Percentiles rank a stretch among this genome's conserved stretches.
These are phyloP conservation scores for Saccostrea glomerata DNA, from an alignment of 1,140 invertebrate species.

Conservation along the genomic window DNA sequence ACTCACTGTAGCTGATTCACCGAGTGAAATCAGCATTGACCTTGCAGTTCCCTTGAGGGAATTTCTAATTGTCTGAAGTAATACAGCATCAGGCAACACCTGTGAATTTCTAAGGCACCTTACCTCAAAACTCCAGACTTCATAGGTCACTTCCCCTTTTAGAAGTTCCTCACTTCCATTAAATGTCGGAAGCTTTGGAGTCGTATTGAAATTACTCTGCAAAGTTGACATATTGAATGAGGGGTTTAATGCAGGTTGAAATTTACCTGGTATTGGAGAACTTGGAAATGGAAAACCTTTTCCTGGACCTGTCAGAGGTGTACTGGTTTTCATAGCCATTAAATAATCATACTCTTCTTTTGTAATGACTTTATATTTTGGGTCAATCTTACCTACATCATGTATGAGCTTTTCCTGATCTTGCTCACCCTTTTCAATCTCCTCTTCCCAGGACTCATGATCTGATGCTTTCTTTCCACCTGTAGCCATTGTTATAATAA, in stretches of 20 bases:
- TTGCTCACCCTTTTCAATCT: not conserved
- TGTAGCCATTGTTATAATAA: not conserved
- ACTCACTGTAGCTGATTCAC: constrained; percentile 23
- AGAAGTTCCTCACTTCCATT: constrained; percentile 1
- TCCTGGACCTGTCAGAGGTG: not conserved
- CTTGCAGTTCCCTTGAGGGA: constrained; percentile 35
- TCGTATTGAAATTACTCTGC: not conserved
- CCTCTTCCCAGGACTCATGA: not conserved
- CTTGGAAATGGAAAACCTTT: not conserved
- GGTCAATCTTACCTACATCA: not conserved
- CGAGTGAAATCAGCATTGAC: not conserved
- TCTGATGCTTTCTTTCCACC: not conserved
- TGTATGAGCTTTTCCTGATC: no score
- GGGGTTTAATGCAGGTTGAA: not conserved
- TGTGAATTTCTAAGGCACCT: not conserved
- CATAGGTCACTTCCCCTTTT: constrained; percentile 38
- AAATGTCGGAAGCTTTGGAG: constrained; percentile 2
- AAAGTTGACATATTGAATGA: not conserved
- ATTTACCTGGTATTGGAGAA: not conserved
- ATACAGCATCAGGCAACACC: not conserved
- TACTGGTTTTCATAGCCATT: not conserved
- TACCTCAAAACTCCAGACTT: constrained; percentile 3
- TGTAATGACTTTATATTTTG: constrained; percentile 13
- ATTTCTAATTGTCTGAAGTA: constrained; percentile 11
- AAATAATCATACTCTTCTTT: constrained; percentile 29